A percentile compares a stretch with the other conserved stretches of the same genome.
Conservation (phyloP, 2,888 invertebrate species). For the Tholera decimalis region DNA sequence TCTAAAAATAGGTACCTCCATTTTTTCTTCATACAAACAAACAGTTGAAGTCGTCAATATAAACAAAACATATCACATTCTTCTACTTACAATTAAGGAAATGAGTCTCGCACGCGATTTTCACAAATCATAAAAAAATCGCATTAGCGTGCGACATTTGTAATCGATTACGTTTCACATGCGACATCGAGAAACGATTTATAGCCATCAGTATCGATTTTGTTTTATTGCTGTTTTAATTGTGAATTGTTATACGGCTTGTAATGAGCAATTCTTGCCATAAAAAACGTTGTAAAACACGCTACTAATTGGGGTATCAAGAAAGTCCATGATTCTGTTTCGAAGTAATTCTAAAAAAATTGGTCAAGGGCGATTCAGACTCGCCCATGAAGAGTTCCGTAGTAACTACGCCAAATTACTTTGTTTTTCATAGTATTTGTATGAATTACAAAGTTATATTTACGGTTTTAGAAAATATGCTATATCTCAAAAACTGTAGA, state of each 20-base stretch:
- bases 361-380: too few relatives aligned
- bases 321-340: neutral
- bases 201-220: slow-evolving; percentile 44
- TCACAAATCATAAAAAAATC: slow-evolving; percentile 41
- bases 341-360: too few relatives aligned
- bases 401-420: too few relatives aligned
- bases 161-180: slow-evolving; percentile 51
- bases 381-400: too few relatives aligned
- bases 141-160: slow-evolving; percentile 51
- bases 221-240: slow-evolving; percentile 46
- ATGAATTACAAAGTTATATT: too few relatives aligned
- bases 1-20: too few relatives aligned
- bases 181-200: slow-evolving; percentile 52
- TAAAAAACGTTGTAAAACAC: slow-evolving; percentile 26
- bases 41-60: slow-evolving; percentile 8
- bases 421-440: too few relatives aligned
- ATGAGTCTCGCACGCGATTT: slow-evolving; percentile 43
- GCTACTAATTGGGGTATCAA: slow-evolving; percentile 17
- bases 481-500: too few relatives aligned
- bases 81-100: slow-evolving; percentile 32
- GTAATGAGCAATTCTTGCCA: slow-evolving; percentile 24
- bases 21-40: neutral
- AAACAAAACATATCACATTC: slow-evolving; percentile 29
- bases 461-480: too few relatives aligned
- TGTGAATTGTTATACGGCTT: slow-evolving; percentile 22